phyloP scores from a whole-genome alignment of 2,113 vertebrate species.

The Geothlypis trichas region DNA sequence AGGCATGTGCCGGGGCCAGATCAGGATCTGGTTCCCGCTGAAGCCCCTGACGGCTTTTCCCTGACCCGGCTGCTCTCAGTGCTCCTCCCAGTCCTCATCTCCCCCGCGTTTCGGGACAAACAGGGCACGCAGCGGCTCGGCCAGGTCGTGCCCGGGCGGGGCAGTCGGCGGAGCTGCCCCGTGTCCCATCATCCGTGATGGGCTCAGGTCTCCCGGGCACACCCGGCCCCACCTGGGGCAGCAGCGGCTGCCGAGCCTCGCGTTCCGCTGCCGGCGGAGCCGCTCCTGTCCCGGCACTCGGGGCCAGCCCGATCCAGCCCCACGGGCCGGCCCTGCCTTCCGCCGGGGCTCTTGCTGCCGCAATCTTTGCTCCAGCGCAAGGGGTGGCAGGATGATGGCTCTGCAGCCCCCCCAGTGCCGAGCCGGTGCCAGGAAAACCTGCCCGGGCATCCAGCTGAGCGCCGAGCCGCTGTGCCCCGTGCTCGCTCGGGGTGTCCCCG shows the following conservation, averaged over 20 bases:
- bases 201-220: background rate
- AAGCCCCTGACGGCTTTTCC: background rate
- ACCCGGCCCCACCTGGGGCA: accelerated
- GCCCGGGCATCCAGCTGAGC: background rate
- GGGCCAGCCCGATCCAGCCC: background rate
- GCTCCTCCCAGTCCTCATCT: no score
- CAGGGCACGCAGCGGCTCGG: accelerated
- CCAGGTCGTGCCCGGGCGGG: accelerated
- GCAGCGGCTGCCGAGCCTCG: background rate
- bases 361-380: background rate
- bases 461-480: background rate
- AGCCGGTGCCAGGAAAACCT: background rate
- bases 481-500: background rate
- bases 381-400: background rate
- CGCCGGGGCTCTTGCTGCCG: background rate
- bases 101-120: accelerated
- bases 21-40: background rate
- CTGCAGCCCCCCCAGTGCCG: background rate
- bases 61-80: background rate
- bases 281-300: background rate
- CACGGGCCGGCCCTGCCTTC: background rate
- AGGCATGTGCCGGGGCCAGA: accelerated
- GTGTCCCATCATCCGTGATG: background rate
- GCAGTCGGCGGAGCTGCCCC: accelerated
- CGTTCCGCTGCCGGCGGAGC: background rate